These are phyloP conservation scores for Pogonocherus hispidulus DNA, from an alignment of 2,888 invertebrate genomes.

Conservation along the genomic window DNA sequence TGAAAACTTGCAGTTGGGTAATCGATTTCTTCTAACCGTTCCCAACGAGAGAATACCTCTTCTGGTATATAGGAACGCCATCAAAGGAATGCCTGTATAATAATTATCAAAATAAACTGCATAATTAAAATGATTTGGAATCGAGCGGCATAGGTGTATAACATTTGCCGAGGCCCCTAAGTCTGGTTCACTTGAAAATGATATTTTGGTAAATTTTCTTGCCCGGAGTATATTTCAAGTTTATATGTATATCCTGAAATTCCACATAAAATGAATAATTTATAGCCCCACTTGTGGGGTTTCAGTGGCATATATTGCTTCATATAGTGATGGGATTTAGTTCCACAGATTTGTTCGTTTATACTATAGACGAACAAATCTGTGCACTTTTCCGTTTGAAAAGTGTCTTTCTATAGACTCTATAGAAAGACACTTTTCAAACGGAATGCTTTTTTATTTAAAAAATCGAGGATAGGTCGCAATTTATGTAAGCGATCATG, in stretches of 20 bases:
- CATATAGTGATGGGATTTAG: not conserved
- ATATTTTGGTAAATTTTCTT: not conserved
- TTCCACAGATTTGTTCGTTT: not conserved
- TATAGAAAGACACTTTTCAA: not conserved
- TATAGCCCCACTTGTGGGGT: not conserved
- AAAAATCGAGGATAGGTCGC: not conserved
- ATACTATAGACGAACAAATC: too few relatives aligned
- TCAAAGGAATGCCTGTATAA: conserved; percentile 39
- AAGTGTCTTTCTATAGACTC: too few relatives aligned
- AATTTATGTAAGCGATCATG: not conserved
- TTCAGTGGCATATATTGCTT: not conserved
- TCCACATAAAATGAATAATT: not conserved
- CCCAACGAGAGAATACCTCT: conserved; percentile 57
- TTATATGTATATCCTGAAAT: not conserved
- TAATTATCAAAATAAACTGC: not conserved
- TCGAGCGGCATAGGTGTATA: not conserved
- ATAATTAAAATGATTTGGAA: not conserved
- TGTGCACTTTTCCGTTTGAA: too few relatives aligned
- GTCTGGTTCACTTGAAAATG: not conserved
- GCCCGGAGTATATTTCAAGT: not conserved
- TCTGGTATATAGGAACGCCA: conserved; percentile 47
- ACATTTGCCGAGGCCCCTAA: not conserved
- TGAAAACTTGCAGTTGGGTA: conserved; percentile 59
- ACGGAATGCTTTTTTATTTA: not conserved
- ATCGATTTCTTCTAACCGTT: conserved; percentile 57